Evolutionary conservation across 2,113 vertebrate species (phyloP).

Genomic region (Grammomys surdaster): DNA sequence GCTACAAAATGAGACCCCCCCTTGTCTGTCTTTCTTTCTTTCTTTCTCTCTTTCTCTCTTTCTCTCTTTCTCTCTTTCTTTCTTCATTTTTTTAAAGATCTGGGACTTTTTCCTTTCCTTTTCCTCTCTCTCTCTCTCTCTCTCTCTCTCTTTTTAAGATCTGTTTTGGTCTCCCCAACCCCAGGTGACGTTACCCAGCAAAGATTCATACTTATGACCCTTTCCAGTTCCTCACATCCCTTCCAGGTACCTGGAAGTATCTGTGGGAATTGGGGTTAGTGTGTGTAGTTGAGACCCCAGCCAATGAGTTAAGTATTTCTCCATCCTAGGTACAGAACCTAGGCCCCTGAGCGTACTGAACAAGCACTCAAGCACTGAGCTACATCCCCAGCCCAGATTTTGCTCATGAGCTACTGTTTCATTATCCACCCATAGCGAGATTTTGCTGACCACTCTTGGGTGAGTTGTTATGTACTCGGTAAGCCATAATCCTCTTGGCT

Average conservation of each 20-base stretch:
- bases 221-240: not conserved
- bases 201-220: not conserved
- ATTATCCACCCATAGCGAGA: not conserved
- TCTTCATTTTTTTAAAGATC: too few species aligned
- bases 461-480: not conserved
- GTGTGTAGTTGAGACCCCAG: not conserved
- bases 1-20: not conserved
- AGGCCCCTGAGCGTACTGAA: not conserved
- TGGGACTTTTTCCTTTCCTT: not conserved
- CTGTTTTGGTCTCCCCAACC: not conserved
- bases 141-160: not conserved
- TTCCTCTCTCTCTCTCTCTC: not conserved
- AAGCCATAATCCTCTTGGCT: not conserved
- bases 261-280: not conserved
- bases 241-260: not conserved
- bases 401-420: not conserved
- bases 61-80: too few species aligned
- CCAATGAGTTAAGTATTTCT: not conserved
- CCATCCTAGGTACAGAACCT: not conserved
- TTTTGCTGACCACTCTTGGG: not conserved
- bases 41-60: too few species aligned
- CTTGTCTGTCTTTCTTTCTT: not conserved
- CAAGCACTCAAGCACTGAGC: not conserved
- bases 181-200: not conserved
- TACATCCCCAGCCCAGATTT: not conserved